Evolutionary conservation across 53 echinoderm and acorn worm species (phyloP), one percentile per base, ranked within the genome.

Genomic region (Antedon mediterranea): DNA sequence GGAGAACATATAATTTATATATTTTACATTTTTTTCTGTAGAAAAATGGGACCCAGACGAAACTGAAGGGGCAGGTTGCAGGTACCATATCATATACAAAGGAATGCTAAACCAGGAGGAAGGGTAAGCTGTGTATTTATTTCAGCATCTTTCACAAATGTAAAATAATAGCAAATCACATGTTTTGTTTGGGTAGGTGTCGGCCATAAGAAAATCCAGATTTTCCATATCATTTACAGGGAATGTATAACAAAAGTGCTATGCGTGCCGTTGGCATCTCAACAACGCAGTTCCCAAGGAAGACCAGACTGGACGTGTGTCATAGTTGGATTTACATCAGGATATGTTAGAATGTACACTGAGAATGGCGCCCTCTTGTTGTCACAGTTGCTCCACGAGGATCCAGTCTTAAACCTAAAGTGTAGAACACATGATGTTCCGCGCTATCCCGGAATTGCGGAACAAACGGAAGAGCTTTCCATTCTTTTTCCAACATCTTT

Each of bases 271-370:
- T 74, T 98, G 32, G 98, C 98, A 28, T 98, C 98, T 18, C 98
- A 98, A 79, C 92, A 98, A 79, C 85, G 98, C 30, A 93, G 93
- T 30, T 92, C 92, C 14, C 92, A 98, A n/a, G 98, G 98, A 71
- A 88, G 90, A n/a, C 98, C 98, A 77, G 92, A 98, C 79, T 98
- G 98, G 98, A 98, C 98, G 0, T 98, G 98, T 82, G 91, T 98
- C 0, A 88, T 98, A 26, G 78, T 93, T 31, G 98, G 92, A 0
- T 93, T 90, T 73, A 98, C 90, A 0, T 82, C 98, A 0, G 98
- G 92, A 30, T 93, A 90, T 74, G 80, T 93, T 71, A 84, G 90
- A 34, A 98, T 98, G 85, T 98, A 98, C 71, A 98, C 98, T 43
- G 98, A 98, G 93, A 93, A 80, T 81, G 98, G 98, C 57, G 77